Conservation (phyloP, 2,113 vertebrate genomes). For the Acanthisitta chloris region DNA sequence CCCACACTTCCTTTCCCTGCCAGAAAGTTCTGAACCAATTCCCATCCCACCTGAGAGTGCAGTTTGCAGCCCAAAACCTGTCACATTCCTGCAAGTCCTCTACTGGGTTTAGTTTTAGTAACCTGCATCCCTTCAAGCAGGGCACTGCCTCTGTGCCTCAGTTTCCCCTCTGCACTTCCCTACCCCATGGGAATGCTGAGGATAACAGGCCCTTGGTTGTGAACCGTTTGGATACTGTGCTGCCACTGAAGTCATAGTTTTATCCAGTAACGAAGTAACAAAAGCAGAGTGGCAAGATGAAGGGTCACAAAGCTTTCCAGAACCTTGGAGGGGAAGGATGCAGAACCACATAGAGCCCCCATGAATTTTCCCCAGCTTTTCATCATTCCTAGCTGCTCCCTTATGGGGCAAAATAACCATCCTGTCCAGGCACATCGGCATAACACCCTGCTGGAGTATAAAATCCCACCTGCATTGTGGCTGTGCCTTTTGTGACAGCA, state of each 20-base stretch:
- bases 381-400: background rate
- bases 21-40: background rate
- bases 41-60: background rate
- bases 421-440: background rate
- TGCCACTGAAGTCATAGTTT: background rate
- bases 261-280: background rate
- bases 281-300: background rate
- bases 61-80: background rate
- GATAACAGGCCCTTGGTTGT: fast-evolving
- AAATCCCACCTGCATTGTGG: background rate
- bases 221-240: fast-evolving
- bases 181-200: background rate
- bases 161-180: background rate
- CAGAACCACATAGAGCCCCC: background rate
- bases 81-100: background rate
- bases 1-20: background rate
- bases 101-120: background rate
- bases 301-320: background rate
- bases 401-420: background rate
- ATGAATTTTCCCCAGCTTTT: background rate
- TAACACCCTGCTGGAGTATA: background rate
- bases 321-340: background rate
- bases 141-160: background rate
- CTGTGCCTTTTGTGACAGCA: background rate
- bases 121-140: background rate